These are phyloP conservation scores for Electrophaes corylata DNA, from an alignment of 2,888 invertebrate species.

Conservation along the genomic window DNA sequence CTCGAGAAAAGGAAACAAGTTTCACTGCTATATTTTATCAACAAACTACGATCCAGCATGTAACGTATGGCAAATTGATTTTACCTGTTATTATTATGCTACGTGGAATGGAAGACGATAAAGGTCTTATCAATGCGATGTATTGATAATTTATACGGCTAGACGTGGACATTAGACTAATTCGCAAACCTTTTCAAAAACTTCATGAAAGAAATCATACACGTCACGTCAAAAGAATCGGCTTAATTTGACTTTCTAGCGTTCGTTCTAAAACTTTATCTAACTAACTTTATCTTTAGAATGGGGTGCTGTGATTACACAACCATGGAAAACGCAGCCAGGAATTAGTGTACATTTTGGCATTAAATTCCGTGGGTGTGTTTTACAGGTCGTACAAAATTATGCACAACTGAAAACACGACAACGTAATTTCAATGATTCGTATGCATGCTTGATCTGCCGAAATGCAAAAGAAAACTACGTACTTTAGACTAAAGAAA, in stretches of 20 bases:
- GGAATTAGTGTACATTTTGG: too few relatives aligned
- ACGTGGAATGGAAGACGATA: conserved; percentile 73
- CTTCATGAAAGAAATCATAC: conserved; percentile 50
- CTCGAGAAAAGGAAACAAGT: conserved; percentile 15
- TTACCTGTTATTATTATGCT: conserved; percentile 58
- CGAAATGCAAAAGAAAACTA: too few relatives aligned
- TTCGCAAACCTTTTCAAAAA: conserved; percentile 61
- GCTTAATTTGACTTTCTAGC: conserved; percentile 7
- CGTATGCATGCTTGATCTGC: too few relatives aligned
- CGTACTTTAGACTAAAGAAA: too few relatives aligned
- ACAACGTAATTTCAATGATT: too few relatives aligned
- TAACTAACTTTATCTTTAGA: too few relatives aligned
- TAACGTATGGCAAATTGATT: conserved; percentile 55
- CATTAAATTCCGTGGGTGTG: too few relatives aligned
- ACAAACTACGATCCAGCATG: conserved; percentile 27
- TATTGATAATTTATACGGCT: conserved; percentile 55
- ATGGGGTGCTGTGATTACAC: too few relatives aligned
- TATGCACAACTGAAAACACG: too few relatives aligned
- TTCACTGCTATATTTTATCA: conserved; percentile 5
- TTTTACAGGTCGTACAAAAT: too few relatives aligned
- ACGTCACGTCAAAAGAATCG: conserved; percentile 47
- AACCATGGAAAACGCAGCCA: too few relatives aligned
- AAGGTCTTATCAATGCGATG: conserved; percentile 63
- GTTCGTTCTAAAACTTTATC: conserved; percentile 14
- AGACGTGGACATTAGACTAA: conserved; percentile 41